These are phyloP conservation scores for Coluber constrictor DNA, from an alignment of 2,797 vertebrate species.

Conservation along the genomic window DNA sequence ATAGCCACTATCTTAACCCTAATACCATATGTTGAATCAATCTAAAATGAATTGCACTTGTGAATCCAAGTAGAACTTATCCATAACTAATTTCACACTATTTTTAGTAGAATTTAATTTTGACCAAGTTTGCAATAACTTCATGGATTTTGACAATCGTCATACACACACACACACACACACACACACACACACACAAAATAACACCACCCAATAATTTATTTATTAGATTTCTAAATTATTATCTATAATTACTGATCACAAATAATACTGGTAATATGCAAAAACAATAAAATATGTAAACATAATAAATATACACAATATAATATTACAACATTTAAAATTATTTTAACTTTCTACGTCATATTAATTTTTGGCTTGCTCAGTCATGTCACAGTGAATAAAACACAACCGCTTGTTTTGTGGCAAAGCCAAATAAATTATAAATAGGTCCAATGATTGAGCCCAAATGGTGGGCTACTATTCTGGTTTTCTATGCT, in stretches of 20 bases:
- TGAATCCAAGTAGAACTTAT: neutral
- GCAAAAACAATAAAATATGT: neutral
- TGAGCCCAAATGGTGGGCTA: neutral
- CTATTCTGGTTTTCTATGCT: neutral
- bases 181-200: neutral
- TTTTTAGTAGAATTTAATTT: neutral
- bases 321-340: neutral
- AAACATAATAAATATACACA: neutral
- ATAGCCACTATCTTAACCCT: neutral
- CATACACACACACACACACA: neutral
- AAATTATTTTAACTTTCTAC: neutral
- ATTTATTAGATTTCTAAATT: neutral
- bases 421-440: neutral
- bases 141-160: neutral
- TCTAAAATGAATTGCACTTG: neutral
- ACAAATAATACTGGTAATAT: neutral
- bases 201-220: neutral
- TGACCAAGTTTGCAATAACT: neutral
- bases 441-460: neutral
- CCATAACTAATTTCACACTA: neutral
- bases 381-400: neutral
- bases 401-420: neutral
- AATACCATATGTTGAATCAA: neutral
- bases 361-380: neutral
- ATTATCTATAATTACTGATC: neutral